A percentile compares a stretch with the other conserved stretches of the same genome.
These are phyloP conservation scores for Drosophila leonis DNA, from an alignment of 2,888 invertebrate genomes.

Conservation along the genomic window DNA sequence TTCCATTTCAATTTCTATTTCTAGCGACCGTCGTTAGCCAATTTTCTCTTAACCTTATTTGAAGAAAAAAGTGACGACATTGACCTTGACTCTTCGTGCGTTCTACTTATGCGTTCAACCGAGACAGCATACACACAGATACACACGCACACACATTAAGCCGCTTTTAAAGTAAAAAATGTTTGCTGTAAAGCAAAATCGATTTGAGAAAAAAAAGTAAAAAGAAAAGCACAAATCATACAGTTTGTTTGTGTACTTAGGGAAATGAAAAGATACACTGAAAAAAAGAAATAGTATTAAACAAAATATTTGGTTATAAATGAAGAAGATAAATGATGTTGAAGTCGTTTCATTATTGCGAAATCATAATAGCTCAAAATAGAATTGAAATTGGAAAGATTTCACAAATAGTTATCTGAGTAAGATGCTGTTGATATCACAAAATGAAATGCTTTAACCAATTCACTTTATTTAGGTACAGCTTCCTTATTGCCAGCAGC, in stretches of 20 bases:
- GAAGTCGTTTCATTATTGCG: background rate
- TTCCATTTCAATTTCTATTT: slow-evolving; percentile 42
- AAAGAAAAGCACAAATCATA: slow-evolving; percentile 48
- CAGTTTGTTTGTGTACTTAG: slow-evolving; percentile 24
- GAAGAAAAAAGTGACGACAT: slow-evolving; percentile 41
- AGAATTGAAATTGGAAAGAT: background rate
- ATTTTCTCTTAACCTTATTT: slow-evolving; percentile 38
- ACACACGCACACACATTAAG: slow-evolving; percentile 28
- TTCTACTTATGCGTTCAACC: slow-evolving; percentile 61
- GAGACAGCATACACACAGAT: slow-evolving; percentile 26
- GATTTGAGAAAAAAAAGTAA: slow-evolving; percentile 41
- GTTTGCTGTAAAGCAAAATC: slow-evolving; percentile 50
- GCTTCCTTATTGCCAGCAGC: background rate
- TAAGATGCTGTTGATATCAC: background rate
- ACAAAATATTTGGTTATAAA: no score
- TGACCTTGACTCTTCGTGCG: slow-evolving; percentile 55
- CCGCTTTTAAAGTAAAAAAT: slow-evolving; percentile 59
- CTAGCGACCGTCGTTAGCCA: slow-evolving; percentile 43
- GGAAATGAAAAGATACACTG: background rate
- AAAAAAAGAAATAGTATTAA: background rate
- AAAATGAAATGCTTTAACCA: background rate
- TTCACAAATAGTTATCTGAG: background rate
- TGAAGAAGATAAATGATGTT: no score
- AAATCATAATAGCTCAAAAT: no score
- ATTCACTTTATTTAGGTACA: background rate